These are phyloP conservation scores for Anadara kagoshimensis DNA, from an alignment of 1,140 invertebrate species.

Conservation along the genomic window DNA sequence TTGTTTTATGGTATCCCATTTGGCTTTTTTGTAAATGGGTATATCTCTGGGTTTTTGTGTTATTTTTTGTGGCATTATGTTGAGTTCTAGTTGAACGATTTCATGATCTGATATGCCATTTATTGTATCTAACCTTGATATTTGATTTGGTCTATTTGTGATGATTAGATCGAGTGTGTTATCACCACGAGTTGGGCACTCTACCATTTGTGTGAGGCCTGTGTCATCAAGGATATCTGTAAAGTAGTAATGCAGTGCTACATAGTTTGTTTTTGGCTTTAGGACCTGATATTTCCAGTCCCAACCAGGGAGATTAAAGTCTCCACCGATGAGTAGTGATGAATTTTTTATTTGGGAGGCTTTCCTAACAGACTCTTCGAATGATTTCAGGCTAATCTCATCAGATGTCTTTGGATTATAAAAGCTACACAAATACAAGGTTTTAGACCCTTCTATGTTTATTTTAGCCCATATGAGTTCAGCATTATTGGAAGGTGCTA, in stretches of 20 bases:
- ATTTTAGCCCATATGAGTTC: constrained; percentile 31
- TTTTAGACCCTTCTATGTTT: not conserved
- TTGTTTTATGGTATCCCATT: constrained; percentile 15
- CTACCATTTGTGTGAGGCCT: constrained; percentile 12
- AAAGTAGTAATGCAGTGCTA: not conserved
- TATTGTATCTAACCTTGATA: not conserved
- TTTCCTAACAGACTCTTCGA: not conserved
- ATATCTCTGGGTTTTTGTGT: constrained; percentile 13
- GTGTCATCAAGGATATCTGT: not conserved
- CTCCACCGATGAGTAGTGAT: constrained; percentile 13
- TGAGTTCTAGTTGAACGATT: not conserved
- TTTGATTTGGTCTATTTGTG: not conserved
- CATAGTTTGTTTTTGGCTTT: constrained; percentile 4
- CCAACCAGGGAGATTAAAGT: constrained; percentile 27
- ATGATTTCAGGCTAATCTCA: not conserved
- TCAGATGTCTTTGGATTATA: constrained; percentile 10
- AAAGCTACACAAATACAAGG: not conserved
- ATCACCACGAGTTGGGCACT: not conserved
- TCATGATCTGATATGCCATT: constrained; percentile 17
- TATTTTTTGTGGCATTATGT: not conserved
- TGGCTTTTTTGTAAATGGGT: constrained; percentile 21
- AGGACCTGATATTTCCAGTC: not conserved
- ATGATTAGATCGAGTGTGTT: constrained; percentile 10
- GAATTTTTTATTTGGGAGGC: constrained; percentile 6
- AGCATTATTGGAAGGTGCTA: not conserved